Percentiles rank a stretch among this genome's conserved stretches.
Conservation (phyloP, 1,140 invertebrate species). For the Bombus superbus region DNA sequence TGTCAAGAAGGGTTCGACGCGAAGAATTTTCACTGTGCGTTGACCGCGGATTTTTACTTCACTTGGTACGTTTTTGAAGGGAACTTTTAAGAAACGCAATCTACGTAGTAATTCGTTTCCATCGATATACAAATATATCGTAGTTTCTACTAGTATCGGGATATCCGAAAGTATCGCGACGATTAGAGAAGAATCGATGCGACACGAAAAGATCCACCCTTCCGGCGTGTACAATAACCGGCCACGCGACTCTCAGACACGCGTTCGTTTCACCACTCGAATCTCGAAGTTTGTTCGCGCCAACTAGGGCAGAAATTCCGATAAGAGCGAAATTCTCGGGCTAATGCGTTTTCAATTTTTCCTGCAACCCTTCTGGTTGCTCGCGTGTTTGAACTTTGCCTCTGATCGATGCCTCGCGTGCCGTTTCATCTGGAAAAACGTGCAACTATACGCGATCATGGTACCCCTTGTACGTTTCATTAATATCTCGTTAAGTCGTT, state of each 20-base stretch:
- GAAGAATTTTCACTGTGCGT: too few species aligned
- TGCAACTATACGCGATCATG: neutral
- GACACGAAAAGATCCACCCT: neutral
- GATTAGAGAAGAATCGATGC: neutral
- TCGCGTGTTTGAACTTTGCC: neutral
- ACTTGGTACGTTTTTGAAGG: too few species aligned
- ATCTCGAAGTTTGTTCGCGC: slow-evolving; percentile 26
- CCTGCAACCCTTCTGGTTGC: too few species aligned
- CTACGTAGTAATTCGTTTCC: too few species aligned
- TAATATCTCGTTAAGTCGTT: neutral
- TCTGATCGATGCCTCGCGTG: slow-evolving; percentile 19
- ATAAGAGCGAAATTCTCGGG: slow-evolving; percentile 23
- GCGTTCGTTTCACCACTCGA: neutral
- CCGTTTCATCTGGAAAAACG: neutral
- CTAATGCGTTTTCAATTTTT: slow-evolving; percentile 28
- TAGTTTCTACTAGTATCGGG: too few species aligned
- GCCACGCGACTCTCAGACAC: neutral
- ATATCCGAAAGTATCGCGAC: too few species aligned
- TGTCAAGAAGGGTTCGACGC: too few species aligned
- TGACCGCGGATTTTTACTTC: too few species aligned
- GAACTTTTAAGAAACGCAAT: too few species aligned
- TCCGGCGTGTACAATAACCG: neutral
- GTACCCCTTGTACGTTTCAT: neutral
- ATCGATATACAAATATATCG: too few species aligned
- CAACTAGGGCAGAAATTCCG: slow-evolving; percentile 29